Conservation (phyloP, 2,113 vertebrate genomes). For the Sturnira hondurensis region DNA sequence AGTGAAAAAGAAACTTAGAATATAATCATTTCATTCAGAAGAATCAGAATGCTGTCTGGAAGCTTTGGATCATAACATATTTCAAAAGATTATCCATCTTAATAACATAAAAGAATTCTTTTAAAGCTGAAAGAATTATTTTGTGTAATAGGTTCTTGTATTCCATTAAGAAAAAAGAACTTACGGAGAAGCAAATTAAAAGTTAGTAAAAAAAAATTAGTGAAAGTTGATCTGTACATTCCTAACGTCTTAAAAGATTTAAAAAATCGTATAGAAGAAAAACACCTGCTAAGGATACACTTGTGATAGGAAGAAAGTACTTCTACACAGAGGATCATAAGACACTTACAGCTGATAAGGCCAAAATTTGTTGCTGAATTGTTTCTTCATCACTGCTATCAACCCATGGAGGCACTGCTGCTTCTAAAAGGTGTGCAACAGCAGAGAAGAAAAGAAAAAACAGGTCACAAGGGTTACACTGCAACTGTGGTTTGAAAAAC, state of each 20-base stretch:
- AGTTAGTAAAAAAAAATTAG: background rate
- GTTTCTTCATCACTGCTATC: constrained; percentile 97
- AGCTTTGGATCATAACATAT: background rate
- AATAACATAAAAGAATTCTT: constrained; percentile 21
- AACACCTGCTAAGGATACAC: background rate
- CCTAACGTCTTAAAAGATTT: background rate
- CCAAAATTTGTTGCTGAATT: constrained; percentile 96
- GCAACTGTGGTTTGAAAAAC: background rate
- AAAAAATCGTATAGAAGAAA: background rate
- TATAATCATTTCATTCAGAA: background rate
- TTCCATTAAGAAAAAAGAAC: background rate
- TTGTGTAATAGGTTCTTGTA: background rate
- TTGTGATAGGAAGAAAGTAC: background rate
- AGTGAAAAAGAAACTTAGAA: constrained; percentile 3
- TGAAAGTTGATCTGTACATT: background rate
- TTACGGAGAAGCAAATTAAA: background rate
- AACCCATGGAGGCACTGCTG: constrained; percentile 95
- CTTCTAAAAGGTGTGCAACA: constrained; percentile 81
- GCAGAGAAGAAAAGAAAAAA: background rate
- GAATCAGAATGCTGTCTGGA: constrained; percentile 6
- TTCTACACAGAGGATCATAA: background rate
- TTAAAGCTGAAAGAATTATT: constrained; percentile 27
- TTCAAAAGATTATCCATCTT: constrained; percentile 13
- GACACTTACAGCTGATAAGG: constrained; percentile 93
- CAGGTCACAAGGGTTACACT: background rate